Base-by-base conservation (phyloP, 2,113 vertebrate species). In the Urocolius indicus region DNA sequence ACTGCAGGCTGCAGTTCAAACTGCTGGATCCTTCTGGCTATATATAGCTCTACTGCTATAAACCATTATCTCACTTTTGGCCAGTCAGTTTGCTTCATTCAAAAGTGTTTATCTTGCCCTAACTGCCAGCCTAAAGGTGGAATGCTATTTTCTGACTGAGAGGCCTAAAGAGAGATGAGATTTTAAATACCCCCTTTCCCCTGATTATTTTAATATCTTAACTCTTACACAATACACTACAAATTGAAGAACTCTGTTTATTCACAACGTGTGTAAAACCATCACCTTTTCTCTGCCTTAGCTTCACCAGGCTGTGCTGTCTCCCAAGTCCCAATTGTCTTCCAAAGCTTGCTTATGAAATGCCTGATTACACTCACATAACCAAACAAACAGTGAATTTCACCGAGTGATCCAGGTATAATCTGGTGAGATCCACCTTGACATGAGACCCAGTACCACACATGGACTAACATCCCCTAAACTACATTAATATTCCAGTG, bases 31-130 rank as follows among this genome's bases (percentile, higher is more conserved):
- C 92, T 86, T 18, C 85, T 30, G 85, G 19, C 86, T 90, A 92
- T 72, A 75, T 62, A 94, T 89, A 96, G 93, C 69, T 87, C 61
- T 48, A 12, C n/a, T 48, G 58, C 93, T 79, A 30, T 29, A 66
- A 90, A 93, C 79, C 10, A 32, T 84, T 92, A 81, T 93, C 90
- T 92, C 86, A 43, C 73, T 89, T 69, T 11, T 67, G 72, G 73
- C 79, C 83, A 75, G 65, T 36, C 45, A 4, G 16, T 69, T 61
- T 30, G 83, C 83, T 89, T 62, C 80, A 51, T 90, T 78, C 88
- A 29, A 3, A 66, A 88, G 36, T 81, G 94, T 84, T 96, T 86
- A 84, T 88, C 92, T 71, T 67, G 87, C 90, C 68, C 51, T 54
- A 89, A 66, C 83, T 71, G 86, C 73, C 94, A 72, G 54, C 19